Base-by-base conservation (phyloP, 1,140 invertebrate genomes). In the Hestina assimilis region DNA sequence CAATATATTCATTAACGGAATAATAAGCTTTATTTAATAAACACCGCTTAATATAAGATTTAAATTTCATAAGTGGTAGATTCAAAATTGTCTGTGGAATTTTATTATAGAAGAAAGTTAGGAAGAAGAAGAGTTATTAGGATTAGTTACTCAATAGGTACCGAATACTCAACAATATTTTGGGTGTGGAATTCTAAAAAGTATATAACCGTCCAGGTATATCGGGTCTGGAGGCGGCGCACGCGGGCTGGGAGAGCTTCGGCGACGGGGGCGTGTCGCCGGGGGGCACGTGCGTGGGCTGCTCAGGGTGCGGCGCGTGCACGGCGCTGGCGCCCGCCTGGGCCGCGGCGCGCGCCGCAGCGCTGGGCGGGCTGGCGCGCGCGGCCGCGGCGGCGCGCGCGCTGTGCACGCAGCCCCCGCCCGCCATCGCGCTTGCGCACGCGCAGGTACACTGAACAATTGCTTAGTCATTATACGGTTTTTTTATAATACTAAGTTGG, bases 401-500 rank as follows among this genome's bases (percentile, higher is more conserved):
- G 29, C 90, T 98, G 19, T 95, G 95, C 67, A 96, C 96, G 52
- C 95, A 96, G 41, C 97, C 97, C 15, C 96, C 97, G 20, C 96
- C 97, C 1, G 97, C 97, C 1, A 97, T 98, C 58, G 96, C 96
- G 0, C 92, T 93, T 1, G 93, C 95, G 6, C 91, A 96, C 46
- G 96, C 95, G 1, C 73, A 75, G 63, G 71, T 71, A 28, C 26
- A 2, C 23, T 14, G 12, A 1, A 41, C 11, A 5, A 26, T 5
- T 12, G 11, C 41, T 1, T 12, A 19, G 1, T 7, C 35, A 40
- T 40, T 40, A 7, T 40, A 15, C 15, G 7, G 6, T 17, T 23
- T 3, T 42, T 23, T n/a, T 4, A n/a, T n/a, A n/a, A n/a, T n/a
- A n/a, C n/a, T n/a, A n/a, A n/a, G n/a, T n/a, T n/a, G n/a, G n/a